phyloP scores from a whole-genome alignment of 2,113 vertebrate species.

The Gymnarchus niloticus region DNA sequence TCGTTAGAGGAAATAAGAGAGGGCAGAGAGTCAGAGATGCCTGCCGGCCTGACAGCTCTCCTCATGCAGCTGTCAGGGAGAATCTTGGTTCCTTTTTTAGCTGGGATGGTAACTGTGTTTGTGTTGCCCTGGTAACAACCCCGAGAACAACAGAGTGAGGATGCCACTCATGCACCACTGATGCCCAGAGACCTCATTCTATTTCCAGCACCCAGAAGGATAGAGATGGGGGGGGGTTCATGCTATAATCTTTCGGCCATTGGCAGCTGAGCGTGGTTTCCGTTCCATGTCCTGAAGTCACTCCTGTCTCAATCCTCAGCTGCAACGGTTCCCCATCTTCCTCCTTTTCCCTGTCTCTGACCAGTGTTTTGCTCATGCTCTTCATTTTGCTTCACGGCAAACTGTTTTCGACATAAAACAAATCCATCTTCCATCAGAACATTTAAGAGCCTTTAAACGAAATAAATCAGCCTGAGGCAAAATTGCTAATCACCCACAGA shows the following conservation, averaged over 20 bases:
- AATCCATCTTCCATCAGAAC: not conserved
- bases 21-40: not conserved
- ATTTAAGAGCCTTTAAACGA: not conserved
- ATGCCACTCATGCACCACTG: slow-evolving; percentile 6
- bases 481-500: not conserved
- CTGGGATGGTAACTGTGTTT: slow-evolving; percentile 26
- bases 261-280: slow-evolving; percentile 8
- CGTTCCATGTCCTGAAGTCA: not conserved
- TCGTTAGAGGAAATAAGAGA: slow-evolving; percentile 3
- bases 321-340: not conserved
- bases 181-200: slow-evolving; percentile 17
- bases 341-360: too few relatives aligned
- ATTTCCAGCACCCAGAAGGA: slow-evolving; percentile 21
- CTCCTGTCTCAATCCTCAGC: not conserved
- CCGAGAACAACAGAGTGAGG: slow-evolving; percentile 10
- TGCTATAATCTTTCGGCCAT: slow-evolving; percentile 4
- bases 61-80: slow-evolving; percentile 20
- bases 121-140: slow-evolving; percentile 22
- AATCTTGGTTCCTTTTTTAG: slow-evolving; percentile 22
- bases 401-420: not conserved
- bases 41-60: not conserved
- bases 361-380: too few relatives aligned
- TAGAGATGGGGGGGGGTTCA: not conserved
- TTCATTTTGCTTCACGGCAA: not conserved
- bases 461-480: too few relatives aligned